These are phyloP conservation scores for Parasteatoda tepidariorum DNA, from an alignment of 1,140 invertebrate species.

Conservation along the genomic window DNA sequence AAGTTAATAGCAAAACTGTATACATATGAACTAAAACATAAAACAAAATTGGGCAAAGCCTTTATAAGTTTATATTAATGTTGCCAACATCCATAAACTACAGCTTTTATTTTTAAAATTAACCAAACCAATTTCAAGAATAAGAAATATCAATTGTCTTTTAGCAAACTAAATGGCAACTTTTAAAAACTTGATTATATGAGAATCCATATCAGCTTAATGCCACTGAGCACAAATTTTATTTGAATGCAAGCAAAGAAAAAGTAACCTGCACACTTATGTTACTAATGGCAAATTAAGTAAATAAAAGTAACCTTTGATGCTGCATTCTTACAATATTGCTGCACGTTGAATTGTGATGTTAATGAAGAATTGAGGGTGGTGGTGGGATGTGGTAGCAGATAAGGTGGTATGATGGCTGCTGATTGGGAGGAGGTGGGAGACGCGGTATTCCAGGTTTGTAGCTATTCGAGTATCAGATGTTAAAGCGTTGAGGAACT, in stretches of 20 bases:
- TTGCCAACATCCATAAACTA: too few relatives aligned
- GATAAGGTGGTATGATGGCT: background rate
- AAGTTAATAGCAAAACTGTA: background rate
- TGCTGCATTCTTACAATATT: background rate
- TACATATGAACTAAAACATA: background rate
- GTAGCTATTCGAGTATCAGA: background rate
- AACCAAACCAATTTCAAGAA: too few relatives aligned
- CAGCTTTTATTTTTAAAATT: too few relatives aligned
- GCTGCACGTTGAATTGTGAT: background rate
- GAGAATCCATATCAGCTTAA: too few relatives aligned
- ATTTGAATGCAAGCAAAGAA: too few relatives aligned
- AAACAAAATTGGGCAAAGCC: background rate
- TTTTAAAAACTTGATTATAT: too few relatives aligned
- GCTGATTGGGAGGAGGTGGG: background rate
- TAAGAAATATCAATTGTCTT: too few relatives aligned
- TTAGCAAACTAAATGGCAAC: too few relatives aligned
- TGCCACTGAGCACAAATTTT: too few relatives aligned
- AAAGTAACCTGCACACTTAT: background rate
- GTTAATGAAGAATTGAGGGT: conserved; percentile 12
- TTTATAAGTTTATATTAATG: too few relatives aligned
- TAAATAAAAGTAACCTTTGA: conserved; percentile 19
- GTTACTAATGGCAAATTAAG: background rate
- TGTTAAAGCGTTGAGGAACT: conserved; percentile 7
- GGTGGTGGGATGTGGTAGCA: conserved; percentile 5
- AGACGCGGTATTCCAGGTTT: conserved; percentile 8